Evolutionary conservation across 2,113 vertebrate genomes (phyloP), one percentile per base, ranked within the genome.

Genomic region (Pycnonotus jocosus): DNA sequence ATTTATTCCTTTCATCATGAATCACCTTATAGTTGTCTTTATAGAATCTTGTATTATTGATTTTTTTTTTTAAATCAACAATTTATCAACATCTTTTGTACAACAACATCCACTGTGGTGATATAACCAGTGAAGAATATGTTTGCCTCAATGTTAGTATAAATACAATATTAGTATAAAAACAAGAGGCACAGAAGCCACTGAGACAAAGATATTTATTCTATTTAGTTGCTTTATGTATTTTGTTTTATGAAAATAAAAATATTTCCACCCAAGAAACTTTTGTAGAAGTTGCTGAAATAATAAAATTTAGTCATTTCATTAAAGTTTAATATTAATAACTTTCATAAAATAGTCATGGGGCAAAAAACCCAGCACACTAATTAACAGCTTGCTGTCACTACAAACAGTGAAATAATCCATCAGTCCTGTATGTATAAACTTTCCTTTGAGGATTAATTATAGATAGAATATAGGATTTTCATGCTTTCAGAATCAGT

Each of bases 1-100:
- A 92, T 93, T 77, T 86, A 86, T 76, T 45, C n/a, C 66, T 96
- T 95, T 90, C 88, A 90, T 92, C 88, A 92, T 69, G 38, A 93
- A 93, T 74, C 82, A 93, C 13, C 25, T 86, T 64, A 66, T 1
- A 61, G 30, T 16, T 88, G 19, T 68, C 74, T 93, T 82, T 68
- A 85, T 0, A 89, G 54, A 89, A 80, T n/a, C 76, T 37, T 70
- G 19, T 56, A 58, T 60, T 84, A 82, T 17, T 92, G 68, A 91
- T 88, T 37, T 16, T 35, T 89, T 23, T n/a, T n/a, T n/a, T n/a
- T n/a, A 62, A 70, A 20, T 12, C 15, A 61, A 57, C 45, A 23
- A 66, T 88, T 84, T 76, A 85, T 92, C 62, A 82, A 71, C 40
- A 80, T n/a, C 37, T 81, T 51, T 42, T 54, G 8, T 72, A 62